Evolutionary conservation across 2,888 invertebrate species (phyloP).

Genomic region (Aspidiotus rigidus): DNA sequence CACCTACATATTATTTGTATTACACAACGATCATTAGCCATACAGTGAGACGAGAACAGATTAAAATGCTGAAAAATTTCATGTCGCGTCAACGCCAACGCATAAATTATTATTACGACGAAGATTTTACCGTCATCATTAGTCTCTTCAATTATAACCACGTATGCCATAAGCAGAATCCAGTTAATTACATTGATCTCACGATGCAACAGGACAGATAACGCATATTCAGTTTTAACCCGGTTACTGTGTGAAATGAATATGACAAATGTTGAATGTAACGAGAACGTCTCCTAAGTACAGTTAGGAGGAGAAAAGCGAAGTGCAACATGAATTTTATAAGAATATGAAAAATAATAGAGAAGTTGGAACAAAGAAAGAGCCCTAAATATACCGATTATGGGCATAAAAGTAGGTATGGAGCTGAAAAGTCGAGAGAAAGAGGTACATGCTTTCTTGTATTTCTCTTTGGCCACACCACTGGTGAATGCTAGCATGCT

Average conservation of each 20-base stretch:
- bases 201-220: neutral
- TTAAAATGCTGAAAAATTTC: too few relatives aligned
- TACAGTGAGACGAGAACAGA: too few relatives aligned
- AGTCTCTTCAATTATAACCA: neutral
- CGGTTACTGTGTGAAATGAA: constrained; percentile 18
- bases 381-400: too few relatives aligned
- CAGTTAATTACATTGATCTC: constrained; percentile 20
- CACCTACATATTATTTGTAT: too few relatives aligned
- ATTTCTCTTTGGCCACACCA: neutral
- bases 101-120: too few relatives aligned
- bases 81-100: too few relatives aligned
- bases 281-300: constrained; percentile 11
- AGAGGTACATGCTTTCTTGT: neutral
- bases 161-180: constrained; percentile 9
- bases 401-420: too few relatives aligned
- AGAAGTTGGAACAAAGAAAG: neutral
- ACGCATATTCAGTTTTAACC: constrained; percentile 27
- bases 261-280: constrained; percentile 10
- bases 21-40: too few relatives aligned
- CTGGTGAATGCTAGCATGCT: too few relatives aligned
- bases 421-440: too few relatives aligned
- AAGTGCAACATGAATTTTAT: neutral
- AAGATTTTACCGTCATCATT: too few relatives aligned
- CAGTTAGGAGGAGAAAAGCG: too few relatives aligned
- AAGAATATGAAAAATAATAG: neutral